phyloP scores from a whole-genome alignment of 1,140 invertebrate genomes.

The Drosophila truncata region DNA sequence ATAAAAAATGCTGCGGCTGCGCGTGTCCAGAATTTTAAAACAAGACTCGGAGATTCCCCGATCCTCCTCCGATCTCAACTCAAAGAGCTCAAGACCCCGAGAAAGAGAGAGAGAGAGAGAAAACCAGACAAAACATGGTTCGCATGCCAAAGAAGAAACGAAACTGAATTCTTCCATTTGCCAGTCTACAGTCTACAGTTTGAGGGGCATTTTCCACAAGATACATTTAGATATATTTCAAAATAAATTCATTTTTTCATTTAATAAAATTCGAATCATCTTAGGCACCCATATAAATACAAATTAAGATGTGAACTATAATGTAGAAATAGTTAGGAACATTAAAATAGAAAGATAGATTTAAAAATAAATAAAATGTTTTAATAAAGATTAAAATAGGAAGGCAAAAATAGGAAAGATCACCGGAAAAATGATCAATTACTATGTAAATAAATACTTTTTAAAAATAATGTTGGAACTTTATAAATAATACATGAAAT shows the following conservation, averaged over 20 bases:
- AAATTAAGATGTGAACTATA: too few relatives aligned
- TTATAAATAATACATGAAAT: too few relatives aligned
- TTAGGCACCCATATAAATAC: too few relatives aligned
- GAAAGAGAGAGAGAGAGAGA: background rate
- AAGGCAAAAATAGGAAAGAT: too few relatives aligned
- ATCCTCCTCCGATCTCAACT: conserved; percentile 16
- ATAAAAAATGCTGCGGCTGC: conserved; percentile 60
- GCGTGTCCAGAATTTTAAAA: conserved; percentile 35
- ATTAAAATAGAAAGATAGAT: too few relatives aligned
- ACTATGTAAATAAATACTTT: too few relatives aligned
- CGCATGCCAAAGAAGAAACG: conserved; percentile 29
- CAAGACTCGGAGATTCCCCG: conserved; percentile 9
- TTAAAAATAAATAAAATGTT: too few relatives aligned
- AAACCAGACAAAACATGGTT: conserved; percentile 23
- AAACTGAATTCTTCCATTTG: conserved; percentile 14
- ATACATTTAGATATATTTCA: background rate
- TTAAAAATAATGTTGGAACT: too few relatives aligned
- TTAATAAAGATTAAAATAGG: too few relatives aligned
- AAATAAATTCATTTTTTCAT: background rate
- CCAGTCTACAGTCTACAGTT: conserved; percentile 5
- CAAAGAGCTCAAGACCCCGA: background rate
- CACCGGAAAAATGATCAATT: too few relatives aligned
- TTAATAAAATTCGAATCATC: background rate
- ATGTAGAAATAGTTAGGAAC: too few relatives aligned
- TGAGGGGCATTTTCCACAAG: background rate